phyloP scores from a whole-genome alignment of 2,113 vertebrate species.

The Paraplagusia blochii region DNA sequence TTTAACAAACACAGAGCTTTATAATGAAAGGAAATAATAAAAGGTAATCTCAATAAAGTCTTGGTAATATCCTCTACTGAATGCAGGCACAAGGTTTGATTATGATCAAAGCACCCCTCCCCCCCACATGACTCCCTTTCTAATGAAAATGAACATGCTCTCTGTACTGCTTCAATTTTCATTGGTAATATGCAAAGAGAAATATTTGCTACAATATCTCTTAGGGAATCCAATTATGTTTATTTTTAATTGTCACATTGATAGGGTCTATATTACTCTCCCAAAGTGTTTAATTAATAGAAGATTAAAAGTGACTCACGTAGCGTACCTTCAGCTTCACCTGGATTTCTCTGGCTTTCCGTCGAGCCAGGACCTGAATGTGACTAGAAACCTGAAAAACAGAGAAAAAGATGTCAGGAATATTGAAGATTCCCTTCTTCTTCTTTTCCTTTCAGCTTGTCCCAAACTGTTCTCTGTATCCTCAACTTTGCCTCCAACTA shows the following conservation, averaged over 20 bases:
- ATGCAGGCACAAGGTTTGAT: constrained; percentile 17
- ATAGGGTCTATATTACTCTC: constrained; percentile 1
- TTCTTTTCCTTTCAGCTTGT: too few relatives aligned
- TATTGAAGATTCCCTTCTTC: not conserved
- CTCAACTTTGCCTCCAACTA: too few relatives aligned
- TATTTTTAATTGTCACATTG: not conserved
- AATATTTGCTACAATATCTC: not conserved
- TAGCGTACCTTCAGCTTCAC: constrained; percentile 95
- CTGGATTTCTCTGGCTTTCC: constrained; percentile 97
- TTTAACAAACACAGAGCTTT: constrained; percentile 31
- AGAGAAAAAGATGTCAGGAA: constrained; percentile 15
- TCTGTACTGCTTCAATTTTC: not conserved
- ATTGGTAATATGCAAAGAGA: not conserved
- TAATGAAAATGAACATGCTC: constrained; percentile 3
- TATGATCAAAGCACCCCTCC: constrained; percentile 2
- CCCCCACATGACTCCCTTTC: not conserved
- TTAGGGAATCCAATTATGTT: not conserved
- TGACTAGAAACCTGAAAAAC: constrained; percentile 90
- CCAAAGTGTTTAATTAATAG: constrained; percentile 3
- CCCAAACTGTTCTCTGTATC: too few relatives aligned
- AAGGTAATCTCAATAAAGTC: constrained; percentile 20
- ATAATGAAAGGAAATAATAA: constrained; percentile 22
- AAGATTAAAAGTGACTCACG: constrained; percentile 60
- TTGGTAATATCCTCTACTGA: not conserved
- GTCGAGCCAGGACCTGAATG: constrained; percentile 93